Base-by-base conservation (phyloP, 2,888 invertebrate species). In the Mystacides longicornis region DNA sequence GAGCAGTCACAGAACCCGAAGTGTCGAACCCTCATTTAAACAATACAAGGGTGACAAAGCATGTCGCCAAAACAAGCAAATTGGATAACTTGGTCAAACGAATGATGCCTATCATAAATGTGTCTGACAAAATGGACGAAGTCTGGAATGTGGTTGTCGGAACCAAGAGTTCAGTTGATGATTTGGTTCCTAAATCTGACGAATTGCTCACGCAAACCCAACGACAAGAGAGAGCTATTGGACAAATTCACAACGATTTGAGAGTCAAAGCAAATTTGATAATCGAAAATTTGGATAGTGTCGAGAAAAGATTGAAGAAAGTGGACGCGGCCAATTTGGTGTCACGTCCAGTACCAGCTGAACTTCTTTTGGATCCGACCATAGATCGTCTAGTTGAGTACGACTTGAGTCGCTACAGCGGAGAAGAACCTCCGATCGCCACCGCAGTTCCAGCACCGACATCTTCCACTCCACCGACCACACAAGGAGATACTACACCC, bases 131-230 rank as follows among this genome's bases (percentile, higher is more conserved):
- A 71, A 91, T 92, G 89, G 91, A 92, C 64, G 89, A 92, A 71
- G 90, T 92, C 2, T 92, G 91, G 91, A 87, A 89, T 67, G 89
- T 91, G 3, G 89, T 92, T 11, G 89, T 91, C 1, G 91, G 91
- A 14, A 91, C 91, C 2, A 92, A 92, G 67, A 89, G 87, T 65
- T 89, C 90, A 0, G 89, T 92, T 1, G 91, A 92, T 68, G 86
- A 89, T 68, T 75, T 92, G 51, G 81, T 92, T 37, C 91, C 92
- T 1, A 92, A 92, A 71, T 91, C 91, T 0, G 90, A 92, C 67
- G 89, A 90, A 64, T 72, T 92, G 3, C 72, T 93, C 14, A 88
- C 89, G 1, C 91, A 92, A 69, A 91, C 89, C 0, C 90, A 91
- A 65, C 74, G 92, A 1, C 92, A 92, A 66, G 91, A 92, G 66